These are phyloP conservation scores for Limnodromus scolopaceus DNA, from an alignment of 2,797 vertebrate species.

Conservation along the genomic window DNA sequence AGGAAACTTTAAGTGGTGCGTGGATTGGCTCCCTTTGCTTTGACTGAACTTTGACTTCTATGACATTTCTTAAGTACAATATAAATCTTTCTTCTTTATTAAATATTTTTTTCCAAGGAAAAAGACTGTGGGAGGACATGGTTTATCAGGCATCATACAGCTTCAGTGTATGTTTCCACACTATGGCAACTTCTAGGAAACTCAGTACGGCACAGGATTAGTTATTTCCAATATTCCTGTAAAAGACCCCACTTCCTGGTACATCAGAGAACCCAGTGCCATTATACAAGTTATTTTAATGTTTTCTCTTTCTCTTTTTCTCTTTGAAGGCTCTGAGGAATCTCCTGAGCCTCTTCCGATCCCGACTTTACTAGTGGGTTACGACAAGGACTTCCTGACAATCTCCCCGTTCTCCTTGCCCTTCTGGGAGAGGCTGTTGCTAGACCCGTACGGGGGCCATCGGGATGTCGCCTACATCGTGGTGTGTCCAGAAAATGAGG, in stretches of 20 bases:
- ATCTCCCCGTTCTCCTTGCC: conserved; percentile 94
- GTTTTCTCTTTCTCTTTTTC: neutral
- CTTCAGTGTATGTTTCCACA: neutral
- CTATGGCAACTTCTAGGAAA: neutral
- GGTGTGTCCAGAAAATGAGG: conserved; percentile 93
- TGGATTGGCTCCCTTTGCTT: neutral
- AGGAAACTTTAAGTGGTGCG: neutral
- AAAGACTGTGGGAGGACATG: neutral
- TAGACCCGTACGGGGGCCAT: conserved; percentile 94
- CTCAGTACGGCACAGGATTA: neutral
- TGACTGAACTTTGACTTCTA: neutral
- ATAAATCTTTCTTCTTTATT: conserved; percentile 21
- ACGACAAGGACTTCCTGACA: conserved; percentile 94
- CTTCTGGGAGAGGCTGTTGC: conserved; percentile 96
- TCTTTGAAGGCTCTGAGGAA: conserved; percentile 90
- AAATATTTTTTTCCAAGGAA: neutral
- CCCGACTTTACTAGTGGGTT: conserved; percentile 92
- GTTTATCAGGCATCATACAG: neutral
- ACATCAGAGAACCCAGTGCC: neutral
- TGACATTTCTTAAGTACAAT: neutral
- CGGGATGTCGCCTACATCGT: conserved; percentile 95
- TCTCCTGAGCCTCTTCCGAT: conserved; percentile 96
- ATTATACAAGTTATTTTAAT: neutral
- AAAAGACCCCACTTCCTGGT: neutral
- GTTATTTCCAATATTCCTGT: neutral